Evolutionary conservation across 1,140 invertebrate genomes (phyloP), one percentile per base, ranked within the genome.

Genomic region (Zaprionus kolodkinae): DNA sequence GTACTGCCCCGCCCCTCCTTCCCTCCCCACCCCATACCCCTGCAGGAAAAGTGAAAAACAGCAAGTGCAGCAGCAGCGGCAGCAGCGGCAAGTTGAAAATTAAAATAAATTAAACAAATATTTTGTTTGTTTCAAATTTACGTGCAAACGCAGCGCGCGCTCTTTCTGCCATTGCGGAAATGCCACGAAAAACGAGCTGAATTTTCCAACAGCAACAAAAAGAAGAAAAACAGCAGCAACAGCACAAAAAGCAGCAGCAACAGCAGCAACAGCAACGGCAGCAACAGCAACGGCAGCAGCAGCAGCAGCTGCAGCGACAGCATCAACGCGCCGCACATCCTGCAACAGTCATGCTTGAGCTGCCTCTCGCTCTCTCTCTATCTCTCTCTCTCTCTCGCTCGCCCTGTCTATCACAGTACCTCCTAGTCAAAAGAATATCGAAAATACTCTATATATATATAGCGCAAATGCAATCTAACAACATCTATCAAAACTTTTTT

Each of bases 81-180:
- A 56, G 3, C 50, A 40, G 84, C 84, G 48, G 3, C 50, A 87
- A 88, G 66, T 87, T 88, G 70, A 73, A 87, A 87, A 87, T 87
- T 87, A 87, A 87, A 87, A 87, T 87, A 87, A 87, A 87, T 87
- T 87, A 87, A 87, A 87, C 84, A 87, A 87, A 87, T 87, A 87
- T 83, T 87, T 88, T 88, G 84, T 88, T 87, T 78, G 83, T 87
- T 87, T 72, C 72, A 79, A 87, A 88, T 87, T 88, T 83, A 87
- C 83, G 83, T 83, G 84, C 76, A 70, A 83, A 83, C 78, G 62
- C 81, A 67, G 56, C 73, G 21, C 2, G 27, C 27, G 73, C 50
- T n/a, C n/a, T n/a, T n/a, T n/a, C n/a, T 69, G 70, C 72, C 76
- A 67, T 70, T 76, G 69, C 79, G 56, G 79, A 83, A 83, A 79